These are phyloP conservation scores for Drosophila ercepeae DNA, from an alignment of 1,140 invertebrate species.

Conservation along the genomic window DNA sequence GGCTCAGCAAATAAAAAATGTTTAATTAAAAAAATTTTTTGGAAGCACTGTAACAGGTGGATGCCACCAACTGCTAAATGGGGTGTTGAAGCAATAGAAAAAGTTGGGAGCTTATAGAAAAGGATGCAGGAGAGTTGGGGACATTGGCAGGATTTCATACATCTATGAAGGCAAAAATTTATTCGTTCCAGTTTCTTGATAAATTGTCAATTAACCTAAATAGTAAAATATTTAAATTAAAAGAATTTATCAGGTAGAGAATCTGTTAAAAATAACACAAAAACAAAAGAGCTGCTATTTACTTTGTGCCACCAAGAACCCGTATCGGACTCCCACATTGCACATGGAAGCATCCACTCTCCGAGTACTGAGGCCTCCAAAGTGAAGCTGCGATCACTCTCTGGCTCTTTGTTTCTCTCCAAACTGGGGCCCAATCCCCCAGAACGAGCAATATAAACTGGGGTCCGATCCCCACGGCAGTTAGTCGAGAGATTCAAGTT, in stretches of 20 bases:
- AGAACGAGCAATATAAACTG: neutral
- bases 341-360: neutral
- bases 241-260: no score
- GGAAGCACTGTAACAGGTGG: constrained; percentile 29
- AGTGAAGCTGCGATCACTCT: constrained; percentile 2
- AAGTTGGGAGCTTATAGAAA: neutral
- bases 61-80: constrained; percentile 13
- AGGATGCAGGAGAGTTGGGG: neutral
- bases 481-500: constrained; percentile 11
- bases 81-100: neutral
- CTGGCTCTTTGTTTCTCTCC: neutral
- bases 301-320: no score
- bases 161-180: neutral
- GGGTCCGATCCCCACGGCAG: neutral
- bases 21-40: constrained; percentile 41
- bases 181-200: neutral
- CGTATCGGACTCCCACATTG: no score
- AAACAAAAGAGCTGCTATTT: no score
- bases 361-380: neutral
- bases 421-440: neutral
- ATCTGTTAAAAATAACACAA: no score
- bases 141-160: neutral
- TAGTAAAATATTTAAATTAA: neutral
- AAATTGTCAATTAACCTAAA: neutral
- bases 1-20: constrained; percentile 20